Conservation (phyloP, 2,888 invertebrate genomes). For the Dryocosmus kuriphilus region DNA sequence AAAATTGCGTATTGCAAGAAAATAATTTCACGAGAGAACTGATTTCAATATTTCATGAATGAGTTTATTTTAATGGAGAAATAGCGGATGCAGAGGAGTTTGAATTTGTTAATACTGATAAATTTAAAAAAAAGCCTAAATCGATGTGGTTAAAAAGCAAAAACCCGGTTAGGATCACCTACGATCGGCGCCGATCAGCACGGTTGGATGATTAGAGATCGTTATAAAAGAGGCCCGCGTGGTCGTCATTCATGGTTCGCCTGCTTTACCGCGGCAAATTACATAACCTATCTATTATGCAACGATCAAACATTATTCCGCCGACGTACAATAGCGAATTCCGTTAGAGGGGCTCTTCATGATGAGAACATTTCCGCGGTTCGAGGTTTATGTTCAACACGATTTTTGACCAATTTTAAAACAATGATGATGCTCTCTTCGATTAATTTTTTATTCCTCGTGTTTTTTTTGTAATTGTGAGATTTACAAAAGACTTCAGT, state of each 20-base stretch:
- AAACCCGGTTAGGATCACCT: slow-evolving; percentile 32
- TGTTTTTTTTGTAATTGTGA: neutral
- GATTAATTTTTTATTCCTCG: neutral
- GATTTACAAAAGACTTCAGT: neutral
- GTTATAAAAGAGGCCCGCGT: slow-evolving; percentile 35
- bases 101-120: no score
- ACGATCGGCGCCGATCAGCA: slow-evolving; percentile 38
- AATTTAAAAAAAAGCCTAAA: no score
- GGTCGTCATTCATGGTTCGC: slow-evolving; percentile 41
- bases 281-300: slow-evolving; percentile 39
- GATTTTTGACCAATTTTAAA: neutral
- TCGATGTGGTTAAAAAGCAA: slow-evolving; percentile 32
- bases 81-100: no score
- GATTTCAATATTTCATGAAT: neutral
- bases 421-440: slow-evolving; percentile 6
- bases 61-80: neutral
- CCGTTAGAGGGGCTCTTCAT: slow-evolving; percentile 22
- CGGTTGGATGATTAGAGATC: slow-evolving; percentile 38
- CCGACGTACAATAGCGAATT: slow-evolving; percentile 35
- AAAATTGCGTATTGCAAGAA: no score
- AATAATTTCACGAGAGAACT: neutral
- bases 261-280: slow-evolving; percentile 38
- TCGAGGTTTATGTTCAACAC: slow-evolving; percentile 1
- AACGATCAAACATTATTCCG: slow-evolving; percentile 32
- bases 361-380: slow-evolving; percentile 14